Percentiles rank a stretch among this genome's conserved stretches.
phyloP scores from a whole-genome alignment of 2,797 vertebrate genomes.

The Peromyscus nudipes region DNA sequence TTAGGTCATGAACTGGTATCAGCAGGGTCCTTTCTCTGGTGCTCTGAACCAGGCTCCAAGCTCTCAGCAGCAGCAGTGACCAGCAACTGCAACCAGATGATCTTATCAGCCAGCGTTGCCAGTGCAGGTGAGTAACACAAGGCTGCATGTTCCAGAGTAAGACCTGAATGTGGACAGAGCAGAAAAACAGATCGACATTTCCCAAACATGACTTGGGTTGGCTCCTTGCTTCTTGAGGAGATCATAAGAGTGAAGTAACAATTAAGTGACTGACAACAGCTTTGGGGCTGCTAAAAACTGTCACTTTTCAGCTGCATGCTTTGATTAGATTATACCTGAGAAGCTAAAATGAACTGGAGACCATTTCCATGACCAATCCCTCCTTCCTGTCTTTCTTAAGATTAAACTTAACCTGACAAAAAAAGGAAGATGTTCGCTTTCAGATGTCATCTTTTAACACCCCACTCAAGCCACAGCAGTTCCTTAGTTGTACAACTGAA shows the following conservation, averaged over 20 bases:
- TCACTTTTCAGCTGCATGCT: constrained; percentile 24
- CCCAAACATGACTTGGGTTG: not conserved
- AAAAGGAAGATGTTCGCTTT: not conserved
- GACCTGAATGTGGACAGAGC: not conserved
- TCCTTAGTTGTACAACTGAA: not conserved
- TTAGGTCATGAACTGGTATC: not conserved
- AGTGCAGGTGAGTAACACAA: not conserved
- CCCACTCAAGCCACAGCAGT: not conserved
- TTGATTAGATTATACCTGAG: not conserved
- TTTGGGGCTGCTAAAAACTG: not conserved
- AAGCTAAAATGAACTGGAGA: constrained; percentile 25
- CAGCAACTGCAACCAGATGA: not conserved
- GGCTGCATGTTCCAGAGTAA: not conserved
- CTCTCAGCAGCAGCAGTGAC: not conserved
- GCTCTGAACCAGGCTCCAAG: not conserved
- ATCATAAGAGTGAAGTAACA: not conserved
- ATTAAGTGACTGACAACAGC: not conserved
- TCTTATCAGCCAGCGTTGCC: not conserved
- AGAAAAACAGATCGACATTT: constrained; percentile 2
- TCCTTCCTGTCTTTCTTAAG: not conserved
- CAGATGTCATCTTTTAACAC: not conserved
- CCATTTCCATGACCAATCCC: not conserved
- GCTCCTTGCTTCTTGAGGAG: not conserved
- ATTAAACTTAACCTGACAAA: not conserved
- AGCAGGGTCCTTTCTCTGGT: not conserved